These are phyloP conservation scores for Rhabdophis nuchalis DNA, from an alignment of 2,797 vertebrate species.

Conservation along the genomic window DNA sequence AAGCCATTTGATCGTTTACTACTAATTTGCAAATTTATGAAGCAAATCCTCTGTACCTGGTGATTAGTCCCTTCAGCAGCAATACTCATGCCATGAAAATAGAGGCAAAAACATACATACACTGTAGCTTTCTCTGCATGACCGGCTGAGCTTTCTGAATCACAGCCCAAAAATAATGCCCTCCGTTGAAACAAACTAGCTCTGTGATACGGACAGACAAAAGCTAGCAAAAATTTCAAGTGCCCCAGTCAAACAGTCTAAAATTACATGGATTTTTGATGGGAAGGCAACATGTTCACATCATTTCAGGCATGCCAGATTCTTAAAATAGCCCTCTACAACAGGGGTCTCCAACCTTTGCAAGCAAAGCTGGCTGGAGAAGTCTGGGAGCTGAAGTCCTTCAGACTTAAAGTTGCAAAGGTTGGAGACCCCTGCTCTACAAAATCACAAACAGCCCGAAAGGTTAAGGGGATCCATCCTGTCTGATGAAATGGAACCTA, in stretches of 20 bases:
- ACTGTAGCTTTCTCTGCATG: constrained; percentile 21
- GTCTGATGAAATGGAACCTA: neutral
- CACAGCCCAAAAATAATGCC: constrained; percentile 54
- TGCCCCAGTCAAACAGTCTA: constrained; percentile 43
- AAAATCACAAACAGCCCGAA: neutral
- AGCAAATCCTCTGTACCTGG: constrained; percentile 35
- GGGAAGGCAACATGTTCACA: neutral
- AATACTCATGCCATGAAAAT: constrained; percentile 38
- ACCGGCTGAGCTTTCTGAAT: constrained; percentile 34
- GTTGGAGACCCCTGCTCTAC: no score
- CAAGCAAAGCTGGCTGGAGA: no score
- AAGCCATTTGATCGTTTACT: constrained; percentile 46
- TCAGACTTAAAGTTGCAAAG: no score
- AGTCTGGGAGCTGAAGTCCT: no score
- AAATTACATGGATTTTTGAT: constrained; percentile 57
- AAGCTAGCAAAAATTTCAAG: constrained; percentile 51
- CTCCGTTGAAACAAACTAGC: constrained; percentile 49
- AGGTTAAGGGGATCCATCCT: neutral
- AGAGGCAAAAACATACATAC: constrained; percentile 23
- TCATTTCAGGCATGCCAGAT: neutral
- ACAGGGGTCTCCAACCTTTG: no score
- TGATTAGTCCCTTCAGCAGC: constrained; percentile 45
- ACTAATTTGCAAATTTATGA: constrained; percentile 56
- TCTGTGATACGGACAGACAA: constrained; percentile 50
- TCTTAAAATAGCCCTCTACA: neutral